Conservation (phyloP, 2,888 invertebrate genomes). For the Schizaphis graminum region DNA sequence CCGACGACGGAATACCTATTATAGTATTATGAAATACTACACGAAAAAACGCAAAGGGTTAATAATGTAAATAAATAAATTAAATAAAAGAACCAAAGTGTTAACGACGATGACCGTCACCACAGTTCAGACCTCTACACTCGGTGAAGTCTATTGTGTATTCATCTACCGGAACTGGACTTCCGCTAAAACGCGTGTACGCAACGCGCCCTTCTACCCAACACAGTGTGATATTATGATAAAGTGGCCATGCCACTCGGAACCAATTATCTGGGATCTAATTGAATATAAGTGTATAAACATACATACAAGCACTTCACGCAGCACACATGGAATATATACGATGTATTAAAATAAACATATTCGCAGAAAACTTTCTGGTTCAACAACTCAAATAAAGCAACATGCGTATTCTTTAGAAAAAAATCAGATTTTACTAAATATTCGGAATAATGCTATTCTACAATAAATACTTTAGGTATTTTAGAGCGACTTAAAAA, state of each 20-base stretch:
- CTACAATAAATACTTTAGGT: background rate
- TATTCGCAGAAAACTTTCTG: background rate
- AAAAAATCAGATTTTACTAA: background rate
- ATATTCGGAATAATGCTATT: background rate
- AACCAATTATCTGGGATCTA: background rate
- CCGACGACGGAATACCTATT: background rate
- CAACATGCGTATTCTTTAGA: background rate
- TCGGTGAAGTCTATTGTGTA: background rate
- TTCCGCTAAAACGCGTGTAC: slow-evolving; percentile 27
- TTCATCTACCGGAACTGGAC: slow-evolving; percentile 21
- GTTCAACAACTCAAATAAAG: background rate
- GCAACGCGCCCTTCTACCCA: background rate
- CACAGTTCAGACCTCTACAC: slow-evolving; percentile 18
- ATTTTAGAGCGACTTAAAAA: background rate
- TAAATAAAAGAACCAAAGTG: slow-evolving; percentile 8
- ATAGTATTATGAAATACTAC: background rate
- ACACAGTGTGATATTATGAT: slow-evolving; percentile 7
- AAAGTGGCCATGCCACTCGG: slow-evolving; percentile 4
- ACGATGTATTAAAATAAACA: background rate
- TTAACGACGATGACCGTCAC: background rate
- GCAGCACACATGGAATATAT: no score
- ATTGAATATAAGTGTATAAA: background rate
- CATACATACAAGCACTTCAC: background rate
- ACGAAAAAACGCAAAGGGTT: background rate
- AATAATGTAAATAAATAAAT: background rate